These are phyloP conservation scores for Ameiurus melas DNA, from an alignment of 2,113 vertebrate species.

Conservation along the genomic window DNA sequence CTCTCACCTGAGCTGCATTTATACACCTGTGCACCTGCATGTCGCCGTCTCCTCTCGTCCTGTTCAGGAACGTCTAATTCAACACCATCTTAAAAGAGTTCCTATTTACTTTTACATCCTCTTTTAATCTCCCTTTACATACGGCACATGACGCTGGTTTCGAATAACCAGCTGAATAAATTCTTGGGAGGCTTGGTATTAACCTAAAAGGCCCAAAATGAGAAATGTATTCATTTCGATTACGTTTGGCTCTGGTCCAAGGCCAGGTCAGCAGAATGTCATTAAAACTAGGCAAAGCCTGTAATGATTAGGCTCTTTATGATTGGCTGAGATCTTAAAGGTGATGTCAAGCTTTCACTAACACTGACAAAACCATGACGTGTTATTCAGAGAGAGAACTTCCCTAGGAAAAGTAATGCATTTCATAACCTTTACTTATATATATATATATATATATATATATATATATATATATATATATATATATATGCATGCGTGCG, in stretches of 20 bases:
- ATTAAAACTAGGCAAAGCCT: conserved; percentile 63
- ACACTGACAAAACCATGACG: conserved; percentile 32
- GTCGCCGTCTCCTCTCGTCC: conserved; percentile 61
- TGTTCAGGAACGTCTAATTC: conserved; percentile 50
- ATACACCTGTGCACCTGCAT: conserved; percentile 72
- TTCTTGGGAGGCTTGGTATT: background rate
- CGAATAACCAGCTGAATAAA: background rate
- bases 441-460: too few relatives aligned
- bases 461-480: too few relatives aligned
- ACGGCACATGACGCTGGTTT: background rate
- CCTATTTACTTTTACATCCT: conserved; percentile 2
- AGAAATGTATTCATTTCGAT: background rate
- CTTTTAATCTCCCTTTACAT: background rate
- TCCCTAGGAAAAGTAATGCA: background rate
- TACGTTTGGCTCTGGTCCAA: conserved; percentile 72
- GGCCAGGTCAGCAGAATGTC: conserved; percentile 75
- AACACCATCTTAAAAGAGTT: background rate
- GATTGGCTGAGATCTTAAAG: conserved; percentile 75
- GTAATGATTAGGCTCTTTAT: conserved; percentile 78
- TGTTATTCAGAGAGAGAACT: conserved; percentile 25
- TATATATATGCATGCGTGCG: too few relatives aligned
- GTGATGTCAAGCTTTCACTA: conserved; percentile 37
- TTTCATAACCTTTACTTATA: too few relatives aligned
- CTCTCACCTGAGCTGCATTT: conserved; percentile 72
- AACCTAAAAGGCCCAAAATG: background rate